Percentiles rank a stretch among this genome's conserved stretches.
Conservation (phyloP, 2,113 vertebrate species). For the Rhinoptilus africanus region DNA sequence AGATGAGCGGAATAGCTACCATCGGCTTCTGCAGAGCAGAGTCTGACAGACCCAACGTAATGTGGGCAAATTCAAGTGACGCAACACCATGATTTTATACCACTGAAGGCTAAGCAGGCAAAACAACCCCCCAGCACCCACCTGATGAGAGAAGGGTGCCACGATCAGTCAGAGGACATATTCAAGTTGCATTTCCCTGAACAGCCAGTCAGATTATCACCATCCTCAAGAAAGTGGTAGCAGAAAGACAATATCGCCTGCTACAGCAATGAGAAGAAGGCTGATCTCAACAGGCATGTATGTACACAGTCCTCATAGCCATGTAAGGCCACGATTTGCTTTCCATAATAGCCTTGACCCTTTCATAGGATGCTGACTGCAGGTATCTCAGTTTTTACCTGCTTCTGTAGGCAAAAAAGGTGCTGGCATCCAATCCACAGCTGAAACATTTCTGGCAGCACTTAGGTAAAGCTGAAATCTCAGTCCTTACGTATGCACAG, state of each 20-base stretch:
- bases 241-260: background rate
- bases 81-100: background rate
- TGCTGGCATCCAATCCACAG: background rate
- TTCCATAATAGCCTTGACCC: background rate
- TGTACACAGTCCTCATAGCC: background rate
- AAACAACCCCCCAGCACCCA: background rate
- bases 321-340: background rate
- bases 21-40: background rate
- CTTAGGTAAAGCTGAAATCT: background rate
- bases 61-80: fast-evolving
- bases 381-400: background rate
- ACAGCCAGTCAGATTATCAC: background rate
- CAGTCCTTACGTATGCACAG: background rate
- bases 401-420: background rate
- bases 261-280: background rate
- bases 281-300: background rate
- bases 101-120: background rate
- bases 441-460: background rate
- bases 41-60: background rate
- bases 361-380: background rate
- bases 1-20: background rate
- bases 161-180: background rate
- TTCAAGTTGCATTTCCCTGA: background rate
- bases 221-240: background rate
- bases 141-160: background rate